Base-by-base conservation (phyloP, 1,140 invertebrate genomes). In the Heliothis subflexa region DNA sequence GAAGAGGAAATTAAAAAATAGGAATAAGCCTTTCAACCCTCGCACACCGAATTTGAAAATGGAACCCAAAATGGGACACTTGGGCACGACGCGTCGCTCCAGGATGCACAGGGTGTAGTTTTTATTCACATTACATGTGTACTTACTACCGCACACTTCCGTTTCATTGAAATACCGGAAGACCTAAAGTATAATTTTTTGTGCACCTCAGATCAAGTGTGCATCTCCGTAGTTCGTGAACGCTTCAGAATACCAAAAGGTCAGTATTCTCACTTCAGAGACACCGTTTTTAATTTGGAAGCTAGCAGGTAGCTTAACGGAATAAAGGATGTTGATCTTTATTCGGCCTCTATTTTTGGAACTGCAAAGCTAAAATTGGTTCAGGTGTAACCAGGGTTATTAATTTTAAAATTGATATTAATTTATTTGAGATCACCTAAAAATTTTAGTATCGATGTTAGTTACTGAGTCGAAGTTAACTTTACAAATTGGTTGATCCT, bases 151-250 rank as follows among this genome's bases (percentile, higher is more conserved):
- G 71, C 83, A 84, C 79, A 75, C 86, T 89, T 91, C 90, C 90
- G 86, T 84, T 86, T 86, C 77, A 85, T 89, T 91, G 83, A 85
- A 78, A 81, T 82, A 70, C 85, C 85, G 88, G 88, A 91, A 87
- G 84, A 77, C 75, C 62, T 45, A 66, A 49, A 45, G 28, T 45
- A 18, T 25, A n/a, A 25, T 74, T 47, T 55, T 28, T 25, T 74
- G 14, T 50, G 33, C 50, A 61, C 18, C 16, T 47, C 16, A 49
- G 16, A 66, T 61, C 57, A 10, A 61, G 57, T 50, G 64, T 28
- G 61, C 12, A 16, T 40, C n/a, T 28, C 61, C 40, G 47, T 18
- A 50, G 33, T 40, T 40, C 33, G 7, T 40, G 7, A 40, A 40
- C 9, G 5, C 9, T 9, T 25, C 21, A 25, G 21, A 40, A 5